These are phyloP conservation scores for Thymallus thymallus DNA, from an alignment of 2,113 vertebrate genomes.

Conservation along the genomic window DNA sequence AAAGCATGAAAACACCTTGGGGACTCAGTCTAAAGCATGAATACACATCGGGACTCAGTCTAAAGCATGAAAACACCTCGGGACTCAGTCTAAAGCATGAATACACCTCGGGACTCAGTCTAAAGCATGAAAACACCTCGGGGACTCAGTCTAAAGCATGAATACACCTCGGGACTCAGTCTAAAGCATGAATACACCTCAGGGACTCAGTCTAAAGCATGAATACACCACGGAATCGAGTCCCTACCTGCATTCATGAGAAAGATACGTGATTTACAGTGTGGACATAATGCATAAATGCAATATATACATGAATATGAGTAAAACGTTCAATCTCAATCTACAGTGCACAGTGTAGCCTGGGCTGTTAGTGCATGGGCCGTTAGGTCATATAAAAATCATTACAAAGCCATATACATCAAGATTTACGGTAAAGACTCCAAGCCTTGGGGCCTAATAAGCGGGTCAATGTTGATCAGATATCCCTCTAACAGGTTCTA, in stretches of 20 bases:
- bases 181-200: no score
- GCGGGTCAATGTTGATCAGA: constrained; percentile 32
- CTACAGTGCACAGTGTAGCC: background rate
- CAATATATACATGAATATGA: background rate
- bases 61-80: background rate
- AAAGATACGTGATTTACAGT: background rate
- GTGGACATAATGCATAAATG: no score
- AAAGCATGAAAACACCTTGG: background rate
- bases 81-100: no score
- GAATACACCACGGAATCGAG: background rate
- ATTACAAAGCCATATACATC: no score
- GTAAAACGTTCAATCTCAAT: background rate
- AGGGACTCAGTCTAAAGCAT: background rate
- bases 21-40: no score
- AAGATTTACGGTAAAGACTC: background rate
- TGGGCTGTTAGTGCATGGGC: background rate
- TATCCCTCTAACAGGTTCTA: constrained; percentile 17
- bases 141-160: no score
- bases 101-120: background rate
- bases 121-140: background rate
- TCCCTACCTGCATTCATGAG: background rate
- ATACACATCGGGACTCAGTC: background rate
- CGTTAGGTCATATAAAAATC: background rate
- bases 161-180: background rate
- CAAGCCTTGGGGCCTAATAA: constrained; percentile 1